These are phyloP conservation scores for Norana najaformis DNA, from an alignment of 2,888 invertebrate genomes.

Conservation along the genomic window DNA sequence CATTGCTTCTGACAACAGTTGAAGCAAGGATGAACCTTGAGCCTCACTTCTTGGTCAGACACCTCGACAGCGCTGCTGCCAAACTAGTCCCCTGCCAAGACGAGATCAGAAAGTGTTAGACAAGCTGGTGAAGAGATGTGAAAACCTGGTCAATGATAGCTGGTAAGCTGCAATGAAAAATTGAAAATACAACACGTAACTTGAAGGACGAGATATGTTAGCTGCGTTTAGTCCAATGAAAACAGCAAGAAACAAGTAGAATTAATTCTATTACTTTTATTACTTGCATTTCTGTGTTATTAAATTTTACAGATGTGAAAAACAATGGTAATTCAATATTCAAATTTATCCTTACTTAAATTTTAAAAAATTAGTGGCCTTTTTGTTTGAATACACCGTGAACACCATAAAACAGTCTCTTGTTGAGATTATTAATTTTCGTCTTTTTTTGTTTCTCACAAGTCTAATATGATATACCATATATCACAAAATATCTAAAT, in stretches of 20 bases:
- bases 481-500: not conserved
- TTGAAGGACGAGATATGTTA: not conserved
- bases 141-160: not conserved
- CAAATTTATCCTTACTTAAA: not conserved
- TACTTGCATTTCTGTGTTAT: not conserved
- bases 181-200: no score
- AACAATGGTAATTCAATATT: not conserved
- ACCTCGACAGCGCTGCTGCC: not conserved
- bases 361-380: not conserved
- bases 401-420: no score
- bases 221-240: not conserved
- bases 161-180: not conserved
- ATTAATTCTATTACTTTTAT: not conserved
- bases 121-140: not conserved
- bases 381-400: not conserved
- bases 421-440: not conserved
- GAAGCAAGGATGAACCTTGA: conserved; percentile 5
- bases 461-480: not conserved
- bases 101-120: not conserved
- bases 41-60: not conserved
- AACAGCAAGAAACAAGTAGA: not conserved
- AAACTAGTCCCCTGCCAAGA: not conserved
- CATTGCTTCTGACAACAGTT: not conserved
- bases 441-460: not conserved
- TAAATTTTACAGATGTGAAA: not conserved